Evolutionary conservation across 2,113 vertebrate genomes (phyloP).

Genomic region (Electrona antarctica): DNA sequence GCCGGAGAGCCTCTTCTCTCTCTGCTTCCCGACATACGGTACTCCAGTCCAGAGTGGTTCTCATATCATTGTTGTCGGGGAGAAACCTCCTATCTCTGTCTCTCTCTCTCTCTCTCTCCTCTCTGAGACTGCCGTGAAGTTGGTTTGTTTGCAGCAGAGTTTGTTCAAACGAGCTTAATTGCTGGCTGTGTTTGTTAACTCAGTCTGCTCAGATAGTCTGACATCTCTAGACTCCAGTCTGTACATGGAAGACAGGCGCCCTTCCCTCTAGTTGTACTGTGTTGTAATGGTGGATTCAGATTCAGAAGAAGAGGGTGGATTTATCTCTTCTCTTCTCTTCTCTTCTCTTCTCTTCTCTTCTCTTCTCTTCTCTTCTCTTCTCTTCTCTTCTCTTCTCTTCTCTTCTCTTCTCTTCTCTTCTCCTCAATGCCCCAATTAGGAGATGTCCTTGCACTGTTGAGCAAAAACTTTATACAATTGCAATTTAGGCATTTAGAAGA

Average conservation of each 20-base stretch:
- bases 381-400: no score
- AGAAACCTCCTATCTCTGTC: background rate
- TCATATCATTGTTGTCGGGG: background rate
- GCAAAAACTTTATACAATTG: no score
- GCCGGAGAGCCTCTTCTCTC: slow-evolving; percentile 46
- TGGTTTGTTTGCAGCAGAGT: slow-evolving; percentile 10
- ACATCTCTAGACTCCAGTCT: no score
- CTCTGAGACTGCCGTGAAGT: background rate
- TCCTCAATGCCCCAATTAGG: no score
- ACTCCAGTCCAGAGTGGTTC: slow-evolving; percentile 1
- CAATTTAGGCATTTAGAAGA: no score
- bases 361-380: no score
- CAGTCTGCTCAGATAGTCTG: no score
- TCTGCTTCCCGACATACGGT: slow-evolving; percentile 29
- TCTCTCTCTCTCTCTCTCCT: slow-evolving; percentile 27
- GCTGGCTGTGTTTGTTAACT: background rate
- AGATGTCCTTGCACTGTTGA: no score
- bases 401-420: no score
- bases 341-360: no score
- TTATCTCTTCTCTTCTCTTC: slow-evolving; percentile 2
- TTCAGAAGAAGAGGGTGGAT: background rate
- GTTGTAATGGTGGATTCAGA: background rate
- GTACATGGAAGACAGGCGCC: no score
- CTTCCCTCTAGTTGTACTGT: background rate
- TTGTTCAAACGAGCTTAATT: background rate